Percentiles rank a stretch among this genome's conserved stretches.
Conservation (phyloP, 2,888 invertebrate species). For the Sinotaia quadrata region DNA sequence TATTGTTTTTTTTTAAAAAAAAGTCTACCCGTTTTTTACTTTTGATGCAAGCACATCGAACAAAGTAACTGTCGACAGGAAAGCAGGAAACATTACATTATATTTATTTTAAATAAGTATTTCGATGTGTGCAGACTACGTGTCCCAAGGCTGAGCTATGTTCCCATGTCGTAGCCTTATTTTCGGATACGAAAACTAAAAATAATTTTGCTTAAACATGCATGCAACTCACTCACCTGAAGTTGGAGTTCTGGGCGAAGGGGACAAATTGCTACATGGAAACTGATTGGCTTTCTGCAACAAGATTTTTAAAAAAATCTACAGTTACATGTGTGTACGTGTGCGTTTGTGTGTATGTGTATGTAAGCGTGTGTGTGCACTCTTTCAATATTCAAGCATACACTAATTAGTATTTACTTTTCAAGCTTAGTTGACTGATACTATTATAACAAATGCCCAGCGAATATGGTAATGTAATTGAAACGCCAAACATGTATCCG, state of each 20-base stretch:
- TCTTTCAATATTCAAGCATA: no score
- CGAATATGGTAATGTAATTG: no score
- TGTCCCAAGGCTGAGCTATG: background rate
- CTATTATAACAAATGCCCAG: no score
- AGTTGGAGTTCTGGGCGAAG: background rate
- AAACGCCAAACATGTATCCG: no score
- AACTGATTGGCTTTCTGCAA: constrained; percentile 6
- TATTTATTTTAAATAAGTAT: background rate
- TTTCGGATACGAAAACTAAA: background rate
- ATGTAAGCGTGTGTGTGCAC: background rate
- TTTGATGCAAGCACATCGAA: background rate
- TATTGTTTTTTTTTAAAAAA: no score
- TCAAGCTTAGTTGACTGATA: no score
- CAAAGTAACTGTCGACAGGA: background rate
- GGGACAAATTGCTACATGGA: background rate
- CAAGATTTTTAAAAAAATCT: background rate
- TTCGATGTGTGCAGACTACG: background rate
- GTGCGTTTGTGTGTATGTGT: background rate
- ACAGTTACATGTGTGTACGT: background rate
- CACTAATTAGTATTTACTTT: no score
- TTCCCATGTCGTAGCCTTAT: background rate
- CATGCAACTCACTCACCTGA: background rate
- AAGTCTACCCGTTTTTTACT: no score
- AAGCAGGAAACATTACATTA: background rate
- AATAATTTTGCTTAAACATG: no score